Base-by-base conservation (phyloP, 2,888 invertebrate species). In the Ctenicera cuprea region DNA sequence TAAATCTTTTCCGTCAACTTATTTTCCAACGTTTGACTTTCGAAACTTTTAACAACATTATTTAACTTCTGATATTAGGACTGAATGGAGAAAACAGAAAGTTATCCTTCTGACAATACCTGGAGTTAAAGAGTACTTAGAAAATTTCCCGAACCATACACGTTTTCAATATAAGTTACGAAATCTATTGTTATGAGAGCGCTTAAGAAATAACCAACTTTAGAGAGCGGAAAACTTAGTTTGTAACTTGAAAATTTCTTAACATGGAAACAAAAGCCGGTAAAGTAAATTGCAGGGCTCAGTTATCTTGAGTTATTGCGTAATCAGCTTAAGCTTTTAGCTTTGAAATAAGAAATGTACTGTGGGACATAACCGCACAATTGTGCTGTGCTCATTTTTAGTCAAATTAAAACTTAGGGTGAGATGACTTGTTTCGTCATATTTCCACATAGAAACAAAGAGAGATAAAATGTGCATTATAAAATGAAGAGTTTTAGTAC, bases 261-360 rank as follows among this genome's bases (percentile, higher is more conserved):
- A 41, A 20, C 59, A 20, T 41, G 59, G 20, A 37, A 59, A 59
- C 59, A 59, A 59, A 59, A 41, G 59, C 18, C 3, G 20, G 1
- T 9, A 59, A 33, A 37, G 57, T 57, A 57, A 59, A 59, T 59
- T 59, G 59, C 59, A 37, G 59, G 38, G 37, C 59, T 38, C 33
- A 59, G 59, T 59, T 59, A 41, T 59, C 59, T 59, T 38, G 38
- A 59, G 59, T 59, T 59, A 59, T 59, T 59, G 59, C 38, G 59
- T 59, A 59, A 59, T 59, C 59, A 41, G 41, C 59, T 59, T 59
- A 59, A 59, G 41, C 59, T 59, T 38, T 59, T 59, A 59, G 59
- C 37, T 41, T 59, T 41, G 38, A 38, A 59, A 59, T 38, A 59
- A 59, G 59, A 59, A 59, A 41, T 59, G 7, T 59, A 41, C 59